Evolutionary conservation across 2,888 invertebrate genomes (phyloP), one percentile per base, ranked within the genome.

Genomic region (Catocala sponsa): DNA sequence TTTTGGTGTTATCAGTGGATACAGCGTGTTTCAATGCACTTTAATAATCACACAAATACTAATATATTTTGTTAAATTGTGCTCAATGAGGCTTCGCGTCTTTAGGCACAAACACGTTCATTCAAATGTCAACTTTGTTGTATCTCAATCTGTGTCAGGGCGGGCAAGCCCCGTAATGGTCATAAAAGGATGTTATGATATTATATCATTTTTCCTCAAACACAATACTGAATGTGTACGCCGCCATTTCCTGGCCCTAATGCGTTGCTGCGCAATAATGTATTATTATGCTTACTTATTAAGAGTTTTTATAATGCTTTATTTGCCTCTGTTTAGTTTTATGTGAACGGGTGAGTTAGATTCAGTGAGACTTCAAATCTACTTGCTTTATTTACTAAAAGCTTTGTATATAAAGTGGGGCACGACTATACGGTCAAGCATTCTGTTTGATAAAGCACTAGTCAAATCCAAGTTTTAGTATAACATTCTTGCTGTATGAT

Each of bases 111-210:
- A 68, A 59, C 2, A 1, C 0, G 0, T 6, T 0, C 0, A 11
- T 38, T 38, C n/a, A 47, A 12, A 43, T 55, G 64, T 9, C 9
- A 38, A 7, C 5, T 15, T 35, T 54, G 55, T 15, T 0, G 7
- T 38, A 38, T 38, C 10, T 6, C 66, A 57, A 49, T 89, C 88
- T 85, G 43, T 85, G 86, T 0, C 38, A 74, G 85, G 88, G 87
- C 88, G 89, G 91, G 87, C 87, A 79, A 84, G 86, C 89, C 85
- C 86, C 84, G 90, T 89, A 87, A 88, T 88, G 90, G 89, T 88
- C 89, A 90, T 90, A 84, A 92, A 91, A 91, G 91, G 91, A 91
- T 93, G 94, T 91, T 91, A 92, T 90, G 88, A 94, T 89, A 91
- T 94, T 90, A 92, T 91, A 91, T 92, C 93, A 94, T 93, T 94